Conservation (phyloP, 92 coral and sea anemone species). For the Umimayanthus kanabou region DNA sequence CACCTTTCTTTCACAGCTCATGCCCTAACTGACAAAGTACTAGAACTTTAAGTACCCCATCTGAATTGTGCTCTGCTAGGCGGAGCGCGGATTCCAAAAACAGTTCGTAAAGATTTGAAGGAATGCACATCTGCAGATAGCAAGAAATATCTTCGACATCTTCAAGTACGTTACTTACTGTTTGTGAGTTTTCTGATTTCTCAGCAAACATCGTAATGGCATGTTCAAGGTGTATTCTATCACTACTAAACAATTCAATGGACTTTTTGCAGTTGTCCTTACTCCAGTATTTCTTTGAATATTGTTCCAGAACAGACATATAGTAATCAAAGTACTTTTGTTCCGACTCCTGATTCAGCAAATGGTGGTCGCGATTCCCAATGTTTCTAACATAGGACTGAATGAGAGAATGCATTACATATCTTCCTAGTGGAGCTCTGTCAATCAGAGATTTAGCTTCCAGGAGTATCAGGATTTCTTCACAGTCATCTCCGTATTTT, state of each 20-base stretch:
- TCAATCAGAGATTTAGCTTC: conserved; percentile 37
- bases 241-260: conserved; percentile 25
- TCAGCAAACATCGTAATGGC: conserved; percentile 2
- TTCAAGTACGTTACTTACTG: not conserved
- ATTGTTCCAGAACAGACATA: not conserved
- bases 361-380: not conserved
- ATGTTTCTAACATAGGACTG: conserved; percentile 21
- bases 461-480: conserved; percentile 17
- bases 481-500: not conserved
- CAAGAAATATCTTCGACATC: not conserved
- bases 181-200: not conserved
- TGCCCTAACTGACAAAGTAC: conserved; percentile 42
- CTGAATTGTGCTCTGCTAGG: not conserved
- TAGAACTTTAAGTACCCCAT: conserved; percentile 7
- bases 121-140: conserved; percentile 46
- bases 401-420: conserved; percentile 47
- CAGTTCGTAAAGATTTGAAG: conserved; percentile 8
- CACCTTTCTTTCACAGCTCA: conserved; percentile 22
- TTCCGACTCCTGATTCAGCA: not conserved
- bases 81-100: not conserved
- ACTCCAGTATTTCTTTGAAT: not conserved
- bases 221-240: conserved; percentile 49
- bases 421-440: conserved; percentile 23
- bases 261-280: conserved; percentile 19
- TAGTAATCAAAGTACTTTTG: conserved; percentile 30